Percentiles rank a stretch among this genome's conserved stretches.
phyloP scores from a whole-genome alignment of 2,797 vertebrate species.

The Tragelaphus eurycerus region DNA sequence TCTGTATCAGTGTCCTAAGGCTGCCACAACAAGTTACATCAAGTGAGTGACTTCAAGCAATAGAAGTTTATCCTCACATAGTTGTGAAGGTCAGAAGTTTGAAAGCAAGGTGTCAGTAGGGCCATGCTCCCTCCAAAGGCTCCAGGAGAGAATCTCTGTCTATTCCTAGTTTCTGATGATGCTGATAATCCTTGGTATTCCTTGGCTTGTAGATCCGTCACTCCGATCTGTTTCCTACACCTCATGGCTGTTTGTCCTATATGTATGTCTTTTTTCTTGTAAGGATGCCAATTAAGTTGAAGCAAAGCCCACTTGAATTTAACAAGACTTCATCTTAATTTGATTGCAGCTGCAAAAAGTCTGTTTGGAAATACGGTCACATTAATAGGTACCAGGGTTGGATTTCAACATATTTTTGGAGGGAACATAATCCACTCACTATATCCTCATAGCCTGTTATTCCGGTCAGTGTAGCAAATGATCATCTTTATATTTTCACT shows the following conservation, averaged over 20 bases:
- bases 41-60: not conserved
- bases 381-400: not conserved
- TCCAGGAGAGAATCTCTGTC: not conserved
- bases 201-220: not conserved
- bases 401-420: not conserved
- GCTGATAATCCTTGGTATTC: not conserved
- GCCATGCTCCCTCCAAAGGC: not conserved
- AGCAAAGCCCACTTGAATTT: not conserved
- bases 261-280: not conserved
- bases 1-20: not conserved
- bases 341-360: not conserved
- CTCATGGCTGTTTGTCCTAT: rapidly evolving
- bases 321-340: not conserved
- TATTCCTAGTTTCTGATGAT: not conserved
- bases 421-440: not conserved
- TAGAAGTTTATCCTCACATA: not conserved
- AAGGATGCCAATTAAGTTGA: not conserved
- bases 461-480: rapidly evolving
- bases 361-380: not conserved
- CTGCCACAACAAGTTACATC: rapidly evolving
- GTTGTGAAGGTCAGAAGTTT: not conserved
- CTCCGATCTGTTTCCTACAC: too few species aligned
- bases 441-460: not conserved
- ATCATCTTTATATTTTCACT: not conserved
- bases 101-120: not conserved